phyloP scores from a whole-genome alignment of 2,888 invertebrate species.

The Nemapogon koenigi region DNA sequence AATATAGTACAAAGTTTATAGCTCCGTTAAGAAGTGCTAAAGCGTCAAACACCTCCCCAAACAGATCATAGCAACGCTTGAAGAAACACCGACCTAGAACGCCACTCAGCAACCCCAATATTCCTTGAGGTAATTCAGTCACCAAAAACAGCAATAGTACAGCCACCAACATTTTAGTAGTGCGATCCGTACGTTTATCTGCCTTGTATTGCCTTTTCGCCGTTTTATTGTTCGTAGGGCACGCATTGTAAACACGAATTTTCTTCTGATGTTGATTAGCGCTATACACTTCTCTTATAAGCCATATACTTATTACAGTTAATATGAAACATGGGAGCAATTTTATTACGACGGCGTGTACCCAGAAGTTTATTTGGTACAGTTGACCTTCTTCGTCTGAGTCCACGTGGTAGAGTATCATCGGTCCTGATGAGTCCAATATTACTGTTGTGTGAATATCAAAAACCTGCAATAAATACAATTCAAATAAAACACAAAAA shows the following conservation, averaged over 20 bases:
- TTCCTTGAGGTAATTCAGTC: constrained; percentile 87
- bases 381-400: constrained; percentile 65
- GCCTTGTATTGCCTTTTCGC: constrained; percentile 46
- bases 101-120: constrained; percentile 56
- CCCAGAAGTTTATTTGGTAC: constrained; percentile 79
- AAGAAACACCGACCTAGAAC: constrained; percentile 74
- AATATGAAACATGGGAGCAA: constrained; percentile 80
- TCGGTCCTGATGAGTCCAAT: constrained; percentile 49
- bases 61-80: constrained; percentile 77
- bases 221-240: constrained; percentile 42
- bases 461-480: constrained; percentile 34
- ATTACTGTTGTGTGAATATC: constrained; percentile 57
- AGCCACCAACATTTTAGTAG: constrained; percentile 88
- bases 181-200: constrained; percentile 70
- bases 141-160: constrained; percentile 85
- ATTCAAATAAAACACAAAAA: not conserved
- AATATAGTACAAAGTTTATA: constrained; percentile 93
- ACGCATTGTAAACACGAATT: constrained; percentile 53
- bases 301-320: constrained; percentile 74
- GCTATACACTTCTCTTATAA: constrained; percentile 75
- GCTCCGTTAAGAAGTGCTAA: constrained; percentile 90
- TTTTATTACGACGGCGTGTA: constrained; percentile 81
- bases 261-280: constrained; percentile 72
- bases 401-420: constrained; percentile 55
- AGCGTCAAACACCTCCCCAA: constrained; percentile 90